Evolutionary conservation across 1,140 invertebrate genomes (phyloP), one percentile per base, ranked within the genome.

Genomic region (Helicoverpa zea): DNA sequence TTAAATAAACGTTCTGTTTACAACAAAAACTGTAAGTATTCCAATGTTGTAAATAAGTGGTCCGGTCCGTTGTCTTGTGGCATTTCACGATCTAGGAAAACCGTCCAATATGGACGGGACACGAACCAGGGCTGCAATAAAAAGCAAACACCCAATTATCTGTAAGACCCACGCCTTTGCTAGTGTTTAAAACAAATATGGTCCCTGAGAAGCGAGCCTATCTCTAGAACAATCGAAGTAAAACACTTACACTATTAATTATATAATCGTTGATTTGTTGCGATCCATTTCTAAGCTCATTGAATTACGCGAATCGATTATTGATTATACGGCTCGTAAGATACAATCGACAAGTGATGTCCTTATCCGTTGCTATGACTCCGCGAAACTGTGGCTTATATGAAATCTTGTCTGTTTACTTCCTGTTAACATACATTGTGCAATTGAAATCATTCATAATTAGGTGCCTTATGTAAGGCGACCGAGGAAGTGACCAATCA

Each of bases 11-110:
- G 23, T 4, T n/a, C 29, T 43, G 70, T 14, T n/a, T 58, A 56
- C 30, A 73, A 29, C 47, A 79, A 83, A 74, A 82, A 78, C 30
- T 23, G 29, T 47, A 66, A 78, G 66, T 78, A 79, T 63, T 56
- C 47, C n/a, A 68, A 70, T 81, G 72, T 77, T 78, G 86, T 84
- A 88, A 87, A 86, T 85, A 87, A 87, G 80, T 85, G 56, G 84
- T 85, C 80, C 74, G 74, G 63, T 79, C 70, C 68, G 81, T 72
- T 78, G 82, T 84, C 81, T 77, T 81, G 74, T 89, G 89, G 84
- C 86, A 88, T 88, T 89, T 89, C 88, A 89, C 87, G 87, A 89
- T 85, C 88, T 87, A 81, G 81, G 82, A 81, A 80, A 84, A 82
- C 86, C 84, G 84, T 86, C 85, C 86, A 51, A 87, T 84, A 83